Conservation (phyloP, 2,888 invertebrate genomes). For the Thereva unica region DNA sequence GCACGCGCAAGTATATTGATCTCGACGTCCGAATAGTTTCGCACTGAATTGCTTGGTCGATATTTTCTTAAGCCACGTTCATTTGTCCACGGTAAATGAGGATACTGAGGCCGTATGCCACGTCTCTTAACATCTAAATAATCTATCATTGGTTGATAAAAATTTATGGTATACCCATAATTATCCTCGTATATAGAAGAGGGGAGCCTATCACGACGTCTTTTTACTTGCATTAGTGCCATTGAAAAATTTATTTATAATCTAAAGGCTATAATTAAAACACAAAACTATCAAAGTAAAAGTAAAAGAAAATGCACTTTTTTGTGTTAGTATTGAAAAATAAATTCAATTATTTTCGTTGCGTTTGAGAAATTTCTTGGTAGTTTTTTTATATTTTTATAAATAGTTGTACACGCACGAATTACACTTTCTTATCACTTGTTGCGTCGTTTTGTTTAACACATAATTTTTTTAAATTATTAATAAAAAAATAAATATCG, state of each 20-base stretch:
- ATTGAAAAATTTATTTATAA: conserved; percentile 47
- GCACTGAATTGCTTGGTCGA: conserved; percentile 66
- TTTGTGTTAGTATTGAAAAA: conserved; percentile 21
- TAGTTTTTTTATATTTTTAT: conserved; percentile 10
- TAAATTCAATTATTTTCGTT: conserved; percentile 18
- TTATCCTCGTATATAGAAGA: conserved; percentile 78
- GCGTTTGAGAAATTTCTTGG: not conserved
- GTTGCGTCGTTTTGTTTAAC: conserved; percentile 2
- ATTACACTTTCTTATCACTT: conserved; percentile 20
- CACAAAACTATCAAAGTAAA: conserved; percentile 19
- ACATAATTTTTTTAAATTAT: too few species aligned
- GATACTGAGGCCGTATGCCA: conserved; percentile 51
- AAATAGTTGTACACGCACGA: not conserved
- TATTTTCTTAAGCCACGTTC: conserved; percentile 71
- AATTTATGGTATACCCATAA: conserved; percentile 82
- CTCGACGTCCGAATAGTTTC: conserved; percentile 70
- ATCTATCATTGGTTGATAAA: conserved; percentile 86
- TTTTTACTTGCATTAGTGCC: conserved; percentile 57
- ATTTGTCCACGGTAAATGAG: conserved; percentile 76
- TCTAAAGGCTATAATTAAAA: conserved; percentile 16
- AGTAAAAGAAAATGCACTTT: conserved; percentile 19
- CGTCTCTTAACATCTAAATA: conserved; percentile 73
- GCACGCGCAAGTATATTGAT: conserved; percentile 68
- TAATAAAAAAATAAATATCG: too few species aligned
- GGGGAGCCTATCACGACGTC: conserved; percentile 60